Evolutionary conservation across 2,797 vertebrate genomes (phyloP).

Genomic region (Oophaga sylvatica): DNA sequence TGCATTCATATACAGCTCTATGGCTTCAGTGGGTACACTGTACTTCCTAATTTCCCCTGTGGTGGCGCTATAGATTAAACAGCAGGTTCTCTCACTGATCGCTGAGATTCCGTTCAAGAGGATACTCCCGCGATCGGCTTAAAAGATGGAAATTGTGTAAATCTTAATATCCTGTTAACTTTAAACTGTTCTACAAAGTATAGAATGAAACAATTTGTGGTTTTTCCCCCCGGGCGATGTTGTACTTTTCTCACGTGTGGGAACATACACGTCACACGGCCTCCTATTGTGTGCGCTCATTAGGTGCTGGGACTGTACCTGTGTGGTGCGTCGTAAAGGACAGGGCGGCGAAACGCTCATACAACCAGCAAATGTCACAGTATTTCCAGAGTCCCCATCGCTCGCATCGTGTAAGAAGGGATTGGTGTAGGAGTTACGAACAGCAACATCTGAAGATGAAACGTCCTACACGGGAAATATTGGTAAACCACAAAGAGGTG

Average conservation of each 20-base stretch:
- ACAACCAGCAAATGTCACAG: constrained; percentile 8
- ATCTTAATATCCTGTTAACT: background rate
- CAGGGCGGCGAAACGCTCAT: background rate
- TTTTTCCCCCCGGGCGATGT: background rate
- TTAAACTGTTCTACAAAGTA: background rate
- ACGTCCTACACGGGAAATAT: background rate
- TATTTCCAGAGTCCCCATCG: background rate
- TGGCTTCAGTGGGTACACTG: background rate
- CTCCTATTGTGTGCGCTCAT: background rate
- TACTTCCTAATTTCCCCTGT: background rate
- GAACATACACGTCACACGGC: background rate
- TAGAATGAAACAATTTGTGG: background rate
- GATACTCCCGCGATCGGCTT: background rate
- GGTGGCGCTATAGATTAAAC: background rate
- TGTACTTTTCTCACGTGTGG: background rate
- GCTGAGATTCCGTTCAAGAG: background rate
- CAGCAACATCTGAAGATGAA: background rate
- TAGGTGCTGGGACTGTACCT: constrained; percentile 35
- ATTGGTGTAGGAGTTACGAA: background rate
- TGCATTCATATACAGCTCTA: background rate
- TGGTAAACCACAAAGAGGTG: background rate
- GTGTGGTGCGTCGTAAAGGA: background rate
- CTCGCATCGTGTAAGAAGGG: no score
- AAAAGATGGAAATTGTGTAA: background rate
- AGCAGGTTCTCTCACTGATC: no score